Evolutionary conservation across 2,888 invertebrate genomes (phyloP), one percentile per base, ranked within the genome.

Genomic region (Laspeyria flexula): DNA sequence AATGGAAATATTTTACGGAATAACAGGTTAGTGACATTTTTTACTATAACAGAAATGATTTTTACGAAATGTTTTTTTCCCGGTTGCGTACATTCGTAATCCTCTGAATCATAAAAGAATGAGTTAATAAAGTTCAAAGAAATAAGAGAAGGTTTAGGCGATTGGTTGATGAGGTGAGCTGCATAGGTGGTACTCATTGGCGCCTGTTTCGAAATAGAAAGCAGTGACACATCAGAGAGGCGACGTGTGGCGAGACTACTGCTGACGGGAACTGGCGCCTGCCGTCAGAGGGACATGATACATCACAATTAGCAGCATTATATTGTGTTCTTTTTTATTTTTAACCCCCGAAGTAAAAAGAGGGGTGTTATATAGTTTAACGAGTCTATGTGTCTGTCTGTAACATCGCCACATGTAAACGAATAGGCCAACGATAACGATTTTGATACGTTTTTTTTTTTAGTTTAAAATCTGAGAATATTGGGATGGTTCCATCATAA

Each of bases 131-230:
- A 48, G 34, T 57, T 61, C 37, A 38, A 10, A 33, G 31, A 56
- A 55, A 34, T 50, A 38, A 31, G 27, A 25, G 10, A 9, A 39
- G 10, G 23, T 41, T 44, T 45, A 38, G 43, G 42, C 42, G 40
- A 37, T 63, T 65, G 60, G 54, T 56, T 66, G 59, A 59, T 65
- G 71, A 67, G 66, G 74, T 76, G 73, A 65, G 64, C 57, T 71
- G 75, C 75, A 71, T 71, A 73, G 79, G 72, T 73, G 65, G 69
- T 71, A 73, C 71, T 76, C 75, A 77, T 65, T 65, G 85, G 86
- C 86, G 85, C 84, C 86, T 73, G 75, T 61, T 75, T 83, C 63
- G 76, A 86, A 87, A 88, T 89, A 90, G 89, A 88, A 86, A 83
- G 81, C 67, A 64, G 80, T 88, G 87, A 89, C 89, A 86, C 86